Percentiles rank a stretch among this genome's conserved stretches.
Evolutionary conservation across 2,797 vertebrate genomes (phyloP).

Genomic region (Lagorchestes hirsutus): DNA sequence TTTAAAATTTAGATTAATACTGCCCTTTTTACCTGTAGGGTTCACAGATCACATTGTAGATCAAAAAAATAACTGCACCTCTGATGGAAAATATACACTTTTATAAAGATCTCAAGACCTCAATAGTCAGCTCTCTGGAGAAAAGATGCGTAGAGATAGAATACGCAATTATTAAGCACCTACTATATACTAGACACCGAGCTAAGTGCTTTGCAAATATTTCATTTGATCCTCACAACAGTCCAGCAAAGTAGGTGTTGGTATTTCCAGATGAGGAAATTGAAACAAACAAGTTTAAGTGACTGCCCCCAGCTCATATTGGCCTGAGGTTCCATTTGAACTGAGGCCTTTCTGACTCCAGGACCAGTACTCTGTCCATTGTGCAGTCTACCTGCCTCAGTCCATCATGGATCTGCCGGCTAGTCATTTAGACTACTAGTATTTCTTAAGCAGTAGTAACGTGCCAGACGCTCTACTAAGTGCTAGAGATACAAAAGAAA

Average conservation of each 20-base stretch:
- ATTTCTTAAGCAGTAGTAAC: no score
- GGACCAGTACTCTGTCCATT: neutral
- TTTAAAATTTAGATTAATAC: slow-evolving; percentile 43
- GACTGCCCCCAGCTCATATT: neutral
- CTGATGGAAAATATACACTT: neutral
- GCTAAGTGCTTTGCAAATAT: neutral
- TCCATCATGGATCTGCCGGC: no score
- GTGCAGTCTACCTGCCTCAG: neutral
- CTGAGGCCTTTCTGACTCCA: neutral
- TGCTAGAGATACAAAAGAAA: no score
- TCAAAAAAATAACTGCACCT: slow-evolving; percentile 20
- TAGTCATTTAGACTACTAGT: no score
- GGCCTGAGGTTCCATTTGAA: neutral
- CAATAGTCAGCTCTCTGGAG: neutral
- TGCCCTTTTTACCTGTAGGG: slow-evolving; percentile 7
- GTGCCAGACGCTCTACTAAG: no score
- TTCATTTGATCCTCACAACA: neutral
- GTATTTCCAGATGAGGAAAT: neutral
- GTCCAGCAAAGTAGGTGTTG: neutral
- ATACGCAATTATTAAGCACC: neutral
- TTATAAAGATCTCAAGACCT: neutral
- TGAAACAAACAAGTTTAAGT: neutral
- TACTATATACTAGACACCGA: neutral
- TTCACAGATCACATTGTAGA: slow-evolving; percentile 40
- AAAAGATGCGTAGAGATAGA: neutral